These are phyloP conservation scores for Sceliomorpha sp. DNA, from an alignment of 2,888 invertebrate species.

Conservation along the genomic window DNA sequence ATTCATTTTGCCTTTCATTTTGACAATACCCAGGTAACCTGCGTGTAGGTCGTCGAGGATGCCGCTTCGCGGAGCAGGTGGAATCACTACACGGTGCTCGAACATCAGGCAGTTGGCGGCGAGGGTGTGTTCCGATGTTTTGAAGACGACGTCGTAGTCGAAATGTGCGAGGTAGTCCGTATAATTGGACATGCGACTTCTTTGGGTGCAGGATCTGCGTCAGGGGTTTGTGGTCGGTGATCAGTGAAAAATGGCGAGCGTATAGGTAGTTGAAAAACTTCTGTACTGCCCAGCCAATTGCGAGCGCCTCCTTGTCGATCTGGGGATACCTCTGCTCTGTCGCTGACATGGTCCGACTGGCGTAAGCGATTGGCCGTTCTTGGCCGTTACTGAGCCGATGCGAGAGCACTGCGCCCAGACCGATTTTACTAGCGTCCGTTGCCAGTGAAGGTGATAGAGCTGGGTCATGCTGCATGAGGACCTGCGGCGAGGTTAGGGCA, in stretches of 20 bases:
- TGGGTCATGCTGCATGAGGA: conserved; percentile 31
- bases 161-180: conserved; percentile 37
- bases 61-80: neutral
- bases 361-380: conserved; percentile 36
- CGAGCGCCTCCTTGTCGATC: conserved; percentile 24
- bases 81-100: conserved; percentile 20
- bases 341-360: conserved; percentile 17
- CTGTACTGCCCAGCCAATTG: conserved; percentile 24
- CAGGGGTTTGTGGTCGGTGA: conserved; percentile 22
- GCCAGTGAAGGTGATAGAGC: conserved; percentile 24
- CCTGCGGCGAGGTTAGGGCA: conserved; percentile 22
- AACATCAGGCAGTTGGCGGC: conserved; percentile 13
- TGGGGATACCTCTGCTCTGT: conserved; percentile 29
- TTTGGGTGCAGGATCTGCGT: conserved; percentile 33
- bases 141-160: conserved; percentile 19
- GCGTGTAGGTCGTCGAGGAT: conserved; percentile 19
- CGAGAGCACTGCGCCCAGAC: conserved; percentile 16
- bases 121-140: conserved; percentile 12
- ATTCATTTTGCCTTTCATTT: conserved; percentile 40
- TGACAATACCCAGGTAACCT: conserved; percentile 29
- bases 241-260: conserved; percentile 10
- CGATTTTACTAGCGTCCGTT: conserved; percentile 29
- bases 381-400: conserved; percentile 1
- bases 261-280: conserved; percentile 20
- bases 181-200: conserved; percentile 32